These are phyloP conservation scores for Neolamprologus sp. DNA, from an alignment of 2,113 vertebrate genomes.

Conservation along the genomic window DNA sequence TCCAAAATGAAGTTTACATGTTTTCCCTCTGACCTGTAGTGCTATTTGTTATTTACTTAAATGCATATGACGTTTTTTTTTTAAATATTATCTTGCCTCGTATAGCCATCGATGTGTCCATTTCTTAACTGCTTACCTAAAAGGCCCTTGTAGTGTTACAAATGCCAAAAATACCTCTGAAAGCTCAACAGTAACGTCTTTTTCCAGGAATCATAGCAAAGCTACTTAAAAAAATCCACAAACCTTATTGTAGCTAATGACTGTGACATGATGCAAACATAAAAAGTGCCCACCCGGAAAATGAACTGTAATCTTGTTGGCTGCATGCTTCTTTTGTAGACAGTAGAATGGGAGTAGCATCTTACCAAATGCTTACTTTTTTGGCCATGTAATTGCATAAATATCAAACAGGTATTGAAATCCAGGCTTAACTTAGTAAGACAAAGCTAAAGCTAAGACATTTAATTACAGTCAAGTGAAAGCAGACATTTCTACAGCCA, in stretches of 20 bases:
- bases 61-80: not conserved
- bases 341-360: not conserved
- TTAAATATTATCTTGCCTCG: not conserved
- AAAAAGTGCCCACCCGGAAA: not conserved
- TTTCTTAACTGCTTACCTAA: not conserved
- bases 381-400: not conserved
- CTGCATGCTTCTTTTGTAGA: not conserved
- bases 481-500: not conserved
- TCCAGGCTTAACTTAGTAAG: not conserved
- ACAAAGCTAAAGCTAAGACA: not conserved
- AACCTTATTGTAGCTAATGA: not conserved
- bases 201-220: not conserved
- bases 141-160: not conserved
- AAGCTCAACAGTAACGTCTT: not conserved
- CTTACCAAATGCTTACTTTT: not conserved
- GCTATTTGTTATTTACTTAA: not conserved
- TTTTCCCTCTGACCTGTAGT: not conserved
- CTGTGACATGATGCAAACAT: not conserved
- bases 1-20: not conserved
- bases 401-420: not conserved
- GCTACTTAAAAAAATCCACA: not conserved
- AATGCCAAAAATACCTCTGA: not conserved
- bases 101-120: not conserved
- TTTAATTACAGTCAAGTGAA: not conserved
- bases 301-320: not conserved